Base-by-base conservation (phyloP, 2,888 invertebrate genomes). In the Leucozona laternaria region DNA sequence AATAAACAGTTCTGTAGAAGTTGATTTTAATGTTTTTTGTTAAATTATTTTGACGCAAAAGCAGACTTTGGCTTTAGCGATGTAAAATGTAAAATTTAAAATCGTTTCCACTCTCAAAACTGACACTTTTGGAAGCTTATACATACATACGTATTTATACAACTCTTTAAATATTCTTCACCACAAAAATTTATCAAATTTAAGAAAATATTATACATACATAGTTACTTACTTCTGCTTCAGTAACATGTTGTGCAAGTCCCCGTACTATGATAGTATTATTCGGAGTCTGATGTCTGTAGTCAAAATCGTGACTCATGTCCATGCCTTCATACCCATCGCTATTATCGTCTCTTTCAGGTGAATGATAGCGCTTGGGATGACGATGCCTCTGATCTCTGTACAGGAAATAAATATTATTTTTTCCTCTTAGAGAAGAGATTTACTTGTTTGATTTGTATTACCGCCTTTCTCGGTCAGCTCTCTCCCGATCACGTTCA, bases 261-360 rank as follows among this genome's bases (percentile, higher is more conserved):
- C 96, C 96, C 89, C 96, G 93, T 88, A 96, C 95, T 93, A 96
- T 96, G 76, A 96, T 95, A 77, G 96, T 96, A 91, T 95, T 95
- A 89, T 95, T 94, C 1, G 95, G 95, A 45, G 93, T 93, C 90
- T 94, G 94, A 72, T 93, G 93, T 88, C 94, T 93, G 77, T 88
- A 90, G 90, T 94, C 94, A 85, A 93, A 93, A 68, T 94, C 93
- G 60, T 93, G 91, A 84, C 93, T 90, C 43, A 89, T 89, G 4
- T 90, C 90, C 60, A 90, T 91, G 64, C 91, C 91, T 8, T 91
- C 91, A 70, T 91, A 91, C 77, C 91, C 91, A 62, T 91, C 91
- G 48, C 91, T 89, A 25, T 83, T 88, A 80, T 89, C 90, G 13
- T 92, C 92, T 20, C 88, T 89, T 62, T 90, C 90, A 11, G 88